Percentiles rank a stretch among this genome's conserved stretches.
Conservation (phyloP, 30 jellyfish, hydroid and myxozoan species). For the Sanderia malayensis region DNA sequence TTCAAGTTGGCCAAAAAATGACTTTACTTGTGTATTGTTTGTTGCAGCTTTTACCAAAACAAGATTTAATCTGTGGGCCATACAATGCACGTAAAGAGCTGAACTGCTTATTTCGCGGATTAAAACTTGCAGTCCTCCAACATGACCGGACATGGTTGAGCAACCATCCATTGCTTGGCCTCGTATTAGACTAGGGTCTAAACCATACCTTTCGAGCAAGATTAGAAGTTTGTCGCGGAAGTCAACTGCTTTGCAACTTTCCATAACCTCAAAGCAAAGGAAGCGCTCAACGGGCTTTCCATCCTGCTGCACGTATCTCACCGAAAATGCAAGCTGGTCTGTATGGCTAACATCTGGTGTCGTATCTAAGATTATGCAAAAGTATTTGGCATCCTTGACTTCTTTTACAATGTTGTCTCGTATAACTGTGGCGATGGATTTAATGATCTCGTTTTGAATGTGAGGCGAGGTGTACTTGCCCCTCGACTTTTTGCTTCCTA, state of each 20-base stretch:
- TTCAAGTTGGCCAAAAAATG: constrained; percentile 15
- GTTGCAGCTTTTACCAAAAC: constrained; percentile 27
- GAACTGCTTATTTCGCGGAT: constrained; percentile 26
- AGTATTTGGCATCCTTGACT: constrained; percentile 20
- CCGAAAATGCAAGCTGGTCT: constrained; percentile 32
- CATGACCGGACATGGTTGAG: constrained; percentile 25
- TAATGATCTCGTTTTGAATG: constrained; percentile 48
- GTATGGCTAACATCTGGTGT: constrained; percentile 42
- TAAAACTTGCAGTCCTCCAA: background rate
- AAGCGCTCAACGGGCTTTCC: constrained; percentile 29
- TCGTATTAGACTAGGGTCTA: constrained; percentile 35
- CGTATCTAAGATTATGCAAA: constrained; percentile 49
- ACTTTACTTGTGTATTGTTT: constrained; percentile 19
- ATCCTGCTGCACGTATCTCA: constrained; percentile 31
- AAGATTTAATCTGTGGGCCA: constrained; percentile 31
- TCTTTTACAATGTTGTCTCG: constrained; percentile 19
- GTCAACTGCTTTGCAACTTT: constrained; percentile 35
- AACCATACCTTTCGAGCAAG: constrained; percentile 19
- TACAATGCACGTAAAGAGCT: constrained; percentile 20
- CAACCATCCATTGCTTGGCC: constrained; percentile 31
- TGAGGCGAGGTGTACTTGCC: constrained; percentile 53
- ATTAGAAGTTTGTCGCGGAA: constrained; percentile 30
- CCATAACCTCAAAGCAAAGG: constrained; percentile 31
- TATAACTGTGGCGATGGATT: constrained; percentile 49
- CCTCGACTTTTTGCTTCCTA: constrained; percentile 57